Evolutionary conservation across 2,888 invertebrate species (phyloP).

Genomic region (Pardosa pseudoannulata): DNA sequence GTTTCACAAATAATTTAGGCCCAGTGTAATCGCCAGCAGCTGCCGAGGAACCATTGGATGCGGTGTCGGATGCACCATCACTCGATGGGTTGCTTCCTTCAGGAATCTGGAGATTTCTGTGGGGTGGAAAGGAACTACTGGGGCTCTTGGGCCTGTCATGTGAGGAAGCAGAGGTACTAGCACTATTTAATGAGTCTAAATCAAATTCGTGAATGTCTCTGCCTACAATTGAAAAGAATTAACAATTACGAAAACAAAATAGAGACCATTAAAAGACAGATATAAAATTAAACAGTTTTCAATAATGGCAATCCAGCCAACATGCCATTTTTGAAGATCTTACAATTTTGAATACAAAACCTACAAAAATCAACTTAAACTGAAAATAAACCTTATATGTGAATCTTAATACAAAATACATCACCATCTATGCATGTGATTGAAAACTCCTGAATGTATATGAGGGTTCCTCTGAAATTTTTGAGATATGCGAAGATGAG

Average conservation of each 20-base stretch:
- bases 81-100: conserved; percentile 71
- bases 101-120: conserved; percentile 41
- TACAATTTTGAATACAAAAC: too few species aligned
- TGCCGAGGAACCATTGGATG: conserved; percentile 71
- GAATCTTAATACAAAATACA: too few species aligned
- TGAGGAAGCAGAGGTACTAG: conserved; percentile 56
- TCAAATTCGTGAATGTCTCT: conserved; percentile 59
- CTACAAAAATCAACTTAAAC: too few species aligned
- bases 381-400: too few species aligned
- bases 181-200: conserved; percentile 64
- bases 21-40: conserved; percentile 79
- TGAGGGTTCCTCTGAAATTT: too few species aligned
- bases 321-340: too few species aligned
- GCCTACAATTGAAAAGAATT: conserved; percentile 21
- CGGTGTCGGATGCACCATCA: conserved; percentile 74
- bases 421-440: too few species aligned
- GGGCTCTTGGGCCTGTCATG: conserved; percentile 55
- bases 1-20: conserved; percentile 97
- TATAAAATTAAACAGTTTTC: too few species aligned
- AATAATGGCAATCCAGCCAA: too few species aligned
- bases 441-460: too few species aligned
- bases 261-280: too few species aligned
- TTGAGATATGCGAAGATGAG: too few species aligned
- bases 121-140: conserved; percentile 10
- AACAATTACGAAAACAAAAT: neutral